phyloP scores from a whole-genome alignment of 2,888 invertebrate genomes.

The Drosophila greeni region DNA sequence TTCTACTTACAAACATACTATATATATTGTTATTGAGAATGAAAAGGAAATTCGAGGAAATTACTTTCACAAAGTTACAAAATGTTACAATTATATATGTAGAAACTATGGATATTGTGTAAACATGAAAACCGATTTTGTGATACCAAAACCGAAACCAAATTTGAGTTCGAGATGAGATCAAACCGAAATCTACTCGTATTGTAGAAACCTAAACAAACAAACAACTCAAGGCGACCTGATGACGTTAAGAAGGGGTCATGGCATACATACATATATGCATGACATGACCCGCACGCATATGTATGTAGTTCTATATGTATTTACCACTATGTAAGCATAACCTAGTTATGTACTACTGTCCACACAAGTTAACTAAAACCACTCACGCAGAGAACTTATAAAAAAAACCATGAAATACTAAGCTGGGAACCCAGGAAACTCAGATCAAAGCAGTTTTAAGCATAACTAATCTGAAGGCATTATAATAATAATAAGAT shows the following conservation, averaged over 20 bases:
- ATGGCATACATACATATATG: slow-evolving; percentile 24
- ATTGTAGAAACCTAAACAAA: slow-evolving; percentile 47
- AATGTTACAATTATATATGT: slow-evolving; percentile 1
- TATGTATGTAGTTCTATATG: slow-evolving; percentile 20
- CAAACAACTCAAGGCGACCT: slow-evolving; percentile 67
- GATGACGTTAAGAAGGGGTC: slow-evolving; percentile 34
- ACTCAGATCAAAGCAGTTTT: slow-evolving; percentile 20
- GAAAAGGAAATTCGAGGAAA: slow-evolving; percentile 12
- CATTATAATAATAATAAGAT: not conserved
- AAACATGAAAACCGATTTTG: slow-evolving; percentile 44
- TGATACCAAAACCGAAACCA: slow-evolving; percentile 43
- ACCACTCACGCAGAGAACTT: slow-evolving; percentile 17
- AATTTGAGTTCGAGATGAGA: slow-evolving; percentile 31
- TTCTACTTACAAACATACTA: slow-evolving; percentile 10
- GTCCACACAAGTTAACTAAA: slow-evolving; percentile 61
- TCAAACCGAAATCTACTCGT: slow-evolving; percentile 12
- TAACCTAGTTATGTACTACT: slow-evolving; percentile 39
- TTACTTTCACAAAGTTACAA: slow-evolving; percentile 14
- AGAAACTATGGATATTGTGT: slow-evolving; percentile 34
- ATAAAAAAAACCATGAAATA: slow-evolving; percentile 12
- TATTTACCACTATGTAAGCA: slow-evolving; percentile 37
- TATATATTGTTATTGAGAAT: slow-evolving; percentile 30
- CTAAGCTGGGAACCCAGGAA: slow-evolving; percentile 12
- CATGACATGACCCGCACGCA: slow-evolving; percentile 6
- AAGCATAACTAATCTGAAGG: slow-evolving; percentile 10